Evolutionary conservation across 2,113 vertebrate species (phyloP), one percentile per base, ranked within the genome.

Genomic region (Larimichthys polyactis): DNA sequence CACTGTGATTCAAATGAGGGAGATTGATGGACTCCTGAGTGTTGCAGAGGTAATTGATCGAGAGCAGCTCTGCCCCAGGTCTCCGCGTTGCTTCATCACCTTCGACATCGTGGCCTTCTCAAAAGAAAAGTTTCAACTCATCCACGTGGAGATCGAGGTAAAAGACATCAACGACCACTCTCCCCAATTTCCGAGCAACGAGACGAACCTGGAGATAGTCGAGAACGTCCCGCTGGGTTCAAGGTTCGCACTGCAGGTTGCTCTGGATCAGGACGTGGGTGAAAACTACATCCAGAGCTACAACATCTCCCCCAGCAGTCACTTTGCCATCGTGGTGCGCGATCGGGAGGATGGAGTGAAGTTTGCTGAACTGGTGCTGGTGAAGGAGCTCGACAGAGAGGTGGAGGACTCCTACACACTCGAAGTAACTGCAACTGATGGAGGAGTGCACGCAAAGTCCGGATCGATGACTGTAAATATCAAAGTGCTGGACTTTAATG

Each of bases 121-220:
- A 17, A 86, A 85, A 22, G 95, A 95, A 60, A 95, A 94, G 90
- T 96, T 95, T 60, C 94, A 95, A 16, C 92, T 96, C 19, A 93
- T 96, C 63, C 95, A 96, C 62, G 94, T 96, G 4, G 95, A 96
- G 88, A 90, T 96, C 19, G 94, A 95, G 76, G 93, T 94, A 10
- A 87, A 74, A 67, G 93, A 95, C 81, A 92, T 96, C 44, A 96
- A 96, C 71, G 96, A 96, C 63, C 92, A 95, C 75, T 68, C 91
- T 2, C 94, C 94, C 0, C 46, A 29, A 1, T 95, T 96, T 11
- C 43, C 76, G 1, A 88, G 66, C 14, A 93, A 95, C 65, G 91
- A 93, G 73, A 94, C 92, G 0, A 27, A 16, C 0, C 24, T 96
- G 69, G 94, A 95, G 55, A 93, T 96, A 2, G 77, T 89, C 22